These are phyloP conservation scores for Lottia scabra DNA, from an alignment of 2,888 invertebrate genomes.

Conservation along the genomic window DNA sequence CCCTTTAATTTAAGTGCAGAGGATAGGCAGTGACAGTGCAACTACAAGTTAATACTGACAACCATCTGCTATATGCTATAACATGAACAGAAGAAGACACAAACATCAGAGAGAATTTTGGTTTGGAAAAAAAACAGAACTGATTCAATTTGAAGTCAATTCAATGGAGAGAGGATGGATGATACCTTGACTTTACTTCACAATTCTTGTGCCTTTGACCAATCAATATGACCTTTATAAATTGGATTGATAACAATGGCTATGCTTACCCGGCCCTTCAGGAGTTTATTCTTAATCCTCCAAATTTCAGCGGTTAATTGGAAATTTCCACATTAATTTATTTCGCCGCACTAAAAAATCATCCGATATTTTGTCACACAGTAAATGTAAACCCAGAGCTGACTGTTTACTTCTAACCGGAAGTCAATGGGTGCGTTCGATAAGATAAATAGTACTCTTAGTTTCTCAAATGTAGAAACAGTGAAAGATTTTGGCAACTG, in stretches of 20 bases:
- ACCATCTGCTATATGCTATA: too few species aligned
- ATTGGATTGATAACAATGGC: slow-evolving; percentile 1
- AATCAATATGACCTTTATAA: neutral
- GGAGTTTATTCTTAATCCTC: slow-evolving; percentile 65
- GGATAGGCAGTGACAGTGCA: too few species aligned
- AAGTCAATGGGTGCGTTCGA: slow-evolving; percentile 18
- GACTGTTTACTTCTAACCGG: slow-evolving; percentile 28
- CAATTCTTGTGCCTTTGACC: neutral
- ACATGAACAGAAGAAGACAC: too few species aligned
- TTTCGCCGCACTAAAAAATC: slow-evolving; percentile 6
- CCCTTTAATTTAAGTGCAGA: too few species aligned
- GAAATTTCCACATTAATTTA: slow-evolving; percentile 22
- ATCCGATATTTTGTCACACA: slow-evolving; percentile 27
- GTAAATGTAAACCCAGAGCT: slow-evolving; percentile 26
- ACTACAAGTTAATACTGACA: too few species aligned
- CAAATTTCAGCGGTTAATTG: slow-evolving; percentile 62
- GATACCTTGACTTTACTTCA: neutral
- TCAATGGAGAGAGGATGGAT: too few species aligned
- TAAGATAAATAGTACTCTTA: slow-evolving; percentile 4
- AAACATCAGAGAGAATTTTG: too few species aligned
- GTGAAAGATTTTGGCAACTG: neutral
- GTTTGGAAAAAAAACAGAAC: too few species aligned
- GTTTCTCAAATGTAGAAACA: neutral
- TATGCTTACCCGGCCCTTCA: slow-evolving; percentile 63
- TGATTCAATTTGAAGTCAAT: too few species aligned